phyloP scores from a whole-genome alignment of 2,888 invertebrate genomes.

The Lithophane leautieri region DNA sequence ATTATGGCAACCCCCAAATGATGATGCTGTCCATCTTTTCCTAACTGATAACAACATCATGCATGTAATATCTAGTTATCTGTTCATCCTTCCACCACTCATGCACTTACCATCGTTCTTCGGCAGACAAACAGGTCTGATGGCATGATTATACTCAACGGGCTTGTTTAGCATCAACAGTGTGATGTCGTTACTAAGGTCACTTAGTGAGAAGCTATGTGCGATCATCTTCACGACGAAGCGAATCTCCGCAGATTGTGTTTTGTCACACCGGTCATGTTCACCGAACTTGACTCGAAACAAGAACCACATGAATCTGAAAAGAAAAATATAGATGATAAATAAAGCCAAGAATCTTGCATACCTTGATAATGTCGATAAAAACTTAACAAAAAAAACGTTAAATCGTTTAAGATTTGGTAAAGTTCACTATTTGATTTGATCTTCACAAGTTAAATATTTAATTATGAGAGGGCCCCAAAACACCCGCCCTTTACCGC shows the following conservation, averaged over 20 bases:
- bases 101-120: constrained; percentile 84
- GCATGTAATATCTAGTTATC: background rate
- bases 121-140: constrained; percentile 96
- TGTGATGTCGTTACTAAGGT: constrained; percentile 96
- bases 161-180: constrained; percentile 94
- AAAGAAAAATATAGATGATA: background rate
- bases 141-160: constrained; percentile 93
- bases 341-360: background rate
- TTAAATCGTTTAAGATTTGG: background rate
- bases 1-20: too few species aligned
- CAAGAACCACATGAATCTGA: constrained; percentile 97
- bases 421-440: background rate
- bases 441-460: background rate
- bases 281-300: constrained; percentile 96
- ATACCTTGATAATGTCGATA: background rate
- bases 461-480: too few species aligned
- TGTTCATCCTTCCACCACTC: background rate
- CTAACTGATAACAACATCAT: background rate
- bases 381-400: background rate
- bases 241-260: constrained; percentile 92
- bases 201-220: constrained; percentile 95
- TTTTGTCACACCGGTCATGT: constrained; percentile 94
- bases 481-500: background rate
- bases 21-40: background rate
- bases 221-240: constrained; percentile 93